Evolutionary conservation across 1,140 invertebrate species (phyloP), one percentile per base, ranked within the genome.

Genomic region (Pseudoatta argentina): DNA sequence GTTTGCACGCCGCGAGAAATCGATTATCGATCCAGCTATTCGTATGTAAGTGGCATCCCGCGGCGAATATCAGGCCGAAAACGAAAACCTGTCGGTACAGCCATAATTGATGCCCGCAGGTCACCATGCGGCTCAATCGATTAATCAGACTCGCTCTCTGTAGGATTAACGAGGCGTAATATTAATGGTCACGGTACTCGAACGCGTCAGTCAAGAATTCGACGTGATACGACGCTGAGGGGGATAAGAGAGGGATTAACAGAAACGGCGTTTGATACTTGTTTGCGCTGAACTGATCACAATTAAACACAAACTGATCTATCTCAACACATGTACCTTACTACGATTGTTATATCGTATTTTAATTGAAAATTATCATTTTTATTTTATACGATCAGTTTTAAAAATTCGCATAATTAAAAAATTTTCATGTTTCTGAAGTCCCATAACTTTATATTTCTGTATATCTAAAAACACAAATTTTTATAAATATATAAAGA

Each of bases 51-150:
- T 83, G 91, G 88, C 81, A 59, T 90, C 90, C 90, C 87, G 90
- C 44, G 78, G 90, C 79, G 90, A 79, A 86, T 90, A 89, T 87
- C 89, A 71, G 53, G 75, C 63, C 69, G 85, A 89, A 91, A 92
- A 92, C 88, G 79, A 90, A 92, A 92, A 89, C 76, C 90, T 89
- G 91, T 92, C 90, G 66, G 67, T 75, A 53, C 30, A n/a, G 51
- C 39, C 12, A 64, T 92, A 92, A 92, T 91, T 92, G 86, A 91
- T 92, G 90, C 85, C 27, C 34, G 48, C 59, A 51, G 63, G 59
- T 75, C 66, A 85, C 67, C 72, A 69, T 67, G 85, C 86, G 55
- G 77, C 77, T 81, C 90, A 55, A 86, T 89, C 91, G 90, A 91
- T 92, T 92, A 92, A 92, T 92, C 90, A 92, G 86, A 57, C 44